phyloP scores from a whole-genome alignment of 2,797 vertebrate genomes.

The Hippocampus kuda region DNA sequence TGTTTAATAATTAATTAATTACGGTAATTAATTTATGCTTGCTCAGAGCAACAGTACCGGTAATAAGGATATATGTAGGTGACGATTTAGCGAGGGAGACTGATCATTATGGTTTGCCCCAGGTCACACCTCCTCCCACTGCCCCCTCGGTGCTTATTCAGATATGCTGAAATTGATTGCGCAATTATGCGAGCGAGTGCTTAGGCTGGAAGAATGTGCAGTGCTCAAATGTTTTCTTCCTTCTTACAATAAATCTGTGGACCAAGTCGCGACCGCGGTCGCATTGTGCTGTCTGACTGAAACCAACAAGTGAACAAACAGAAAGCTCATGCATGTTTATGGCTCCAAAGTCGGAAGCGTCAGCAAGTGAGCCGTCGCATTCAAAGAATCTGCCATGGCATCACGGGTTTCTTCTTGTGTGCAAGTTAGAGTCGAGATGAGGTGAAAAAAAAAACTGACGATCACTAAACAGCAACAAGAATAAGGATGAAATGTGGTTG shows the following conservation, averaged over 20 bases:
- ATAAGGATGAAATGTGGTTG: not conserved
- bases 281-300: not conserved
- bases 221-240: slow-evolving; percentile 7
- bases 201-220: not conserved
- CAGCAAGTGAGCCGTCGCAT: not conserved
- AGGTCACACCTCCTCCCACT: not conserved
- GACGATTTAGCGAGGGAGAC: not conserved
- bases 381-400: not conserved
- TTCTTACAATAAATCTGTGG: slow-evolving; percentile 24
- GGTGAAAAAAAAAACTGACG: not conserved
- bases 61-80: not conserved
- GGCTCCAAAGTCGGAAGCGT: not conserved
- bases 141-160: not conserved
- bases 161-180: not conserved
- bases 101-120: slow-evolving; percentile 1
- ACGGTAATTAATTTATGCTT: not conserved
- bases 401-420: not conserved
- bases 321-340: slow-evolving; percentile 1
- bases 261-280: slow-evolving; percentile 9
- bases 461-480: not conserved
- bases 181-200: slow-evolving; percentile 7
- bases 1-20: not conserved
- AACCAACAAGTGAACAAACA: slow-evolving; percentile 7
- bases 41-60: not conserved
- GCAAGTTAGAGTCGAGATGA: not conserved